These are phyloP conservation scores for Arizona elegans DNA, from an alignment of 2,113 vertebrate genomes.

Conservation along the genomic window DNA sequence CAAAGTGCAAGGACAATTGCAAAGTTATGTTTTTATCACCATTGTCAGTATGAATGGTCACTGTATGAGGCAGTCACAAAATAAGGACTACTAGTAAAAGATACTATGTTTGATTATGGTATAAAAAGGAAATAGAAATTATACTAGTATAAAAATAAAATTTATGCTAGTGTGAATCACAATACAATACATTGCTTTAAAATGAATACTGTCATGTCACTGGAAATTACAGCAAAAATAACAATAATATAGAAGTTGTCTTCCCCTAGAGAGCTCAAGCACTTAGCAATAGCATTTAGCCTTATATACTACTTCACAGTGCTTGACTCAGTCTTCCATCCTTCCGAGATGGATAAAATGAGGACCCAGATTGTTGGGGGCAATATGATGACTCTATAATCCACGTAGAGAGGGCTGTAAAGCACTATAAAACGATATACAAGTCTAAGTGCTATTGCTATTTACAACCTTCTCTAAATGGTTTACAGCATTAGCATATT, in stretches of 20 bases:
- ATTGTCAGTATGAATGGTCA: fast-evolving
- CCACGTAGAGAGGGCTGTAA: too few relatives aligned
- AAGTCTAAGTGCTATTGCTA: too few relatives aligned
- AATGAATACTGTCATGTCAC: background rate
- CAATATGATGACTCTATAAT: too few relatives aligned
- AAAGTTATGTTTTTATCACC: background rate
- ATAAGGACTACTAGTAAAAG: background rate
- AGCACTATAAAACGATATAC: too few relatives aligned
- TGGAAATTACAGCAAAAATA: background rate
- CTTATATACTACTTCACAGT: background rate
- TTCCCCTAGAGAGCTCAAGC: background rate
- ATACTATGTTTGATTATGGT: background rate
- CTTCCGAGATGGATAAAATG: too few relatives aligned
- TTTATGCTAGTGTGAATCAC: background rate
- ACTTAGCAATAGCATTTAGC: background rate
- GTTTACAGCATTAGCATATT: background rate
- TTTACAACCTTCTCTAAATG: background rate
- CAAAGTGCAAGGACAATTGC: background rate
- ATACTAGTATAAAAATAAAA: background rate
- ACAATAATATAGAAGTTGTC: background rate
- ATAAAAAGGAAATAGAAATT: background rate
- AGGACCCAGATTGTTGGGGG: too few relatives aligned
- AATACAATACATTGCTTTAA: background rate
- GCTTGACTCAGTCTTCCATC: too few relatives aligned
- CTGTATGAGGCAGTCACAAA: background rate